Base-by-base conservation (phyloP, 2,113 vertebrate species). In the Petaurus breviceps region DNA sequence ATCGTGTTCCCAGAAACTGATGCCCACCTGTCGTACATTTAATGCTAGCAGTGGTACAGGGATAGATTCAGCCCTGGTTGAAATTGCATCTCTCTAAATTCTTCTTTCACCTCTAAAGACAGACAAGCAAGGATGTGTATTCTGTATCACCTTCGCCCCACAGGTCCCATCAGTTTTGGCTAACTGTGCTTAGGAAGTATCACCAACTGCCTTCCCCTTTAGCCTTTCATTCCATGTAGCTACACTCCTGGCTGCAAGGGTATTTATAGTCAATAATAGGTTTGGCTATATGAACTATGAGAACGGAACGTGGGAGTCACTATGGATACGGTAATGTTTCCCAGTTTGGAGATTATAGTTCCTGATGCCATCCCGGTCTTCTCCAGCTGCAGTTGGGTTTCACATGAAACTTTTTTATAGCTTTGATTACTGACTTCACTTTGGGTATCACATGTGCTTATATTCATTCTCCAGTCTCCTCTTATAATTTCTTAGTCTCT, bases 391-490 rank as follows among this genome's bases (percentile, higher is more conserved):
- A 8, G 47, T 23, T 37, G 51, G 31, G 57, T 77, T 51, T 84
- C 90, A 95, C 91, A 10, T 43, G 90, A 89, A 50, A 3, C 0
- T 26, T 26, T 93, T 95, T 55, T 89, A 54, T 50, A 90, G 53
- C n/a, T 54, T 90, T 12, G 37, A 50, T 51, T 92, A 57, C 92
- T 12, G 0, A 0, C 16, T 52, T 90, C 68, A 43, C 51, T 93
- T n/a, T 46, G 91, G 96, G 77, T 93, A 55, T 7, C 90, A 49
- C 92, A 57, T 49, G n/a, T 89, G 90, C 84, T 51, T 61, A 94
- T 12, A 0, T 26, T 43, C 77, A 47, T 43, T 95, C 91, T 95
- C 96, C 22, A 53, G 49, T 55, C 43, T 51, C 51, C 77, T 89
- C 90, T 10, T 24, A 84, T 84, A 19, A 84, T 84, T 84, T 84